Evolutionary conservation across 2,888 invertebrate genomes (phyloP).

Genomic region (Mantis religiosa): DNA sequence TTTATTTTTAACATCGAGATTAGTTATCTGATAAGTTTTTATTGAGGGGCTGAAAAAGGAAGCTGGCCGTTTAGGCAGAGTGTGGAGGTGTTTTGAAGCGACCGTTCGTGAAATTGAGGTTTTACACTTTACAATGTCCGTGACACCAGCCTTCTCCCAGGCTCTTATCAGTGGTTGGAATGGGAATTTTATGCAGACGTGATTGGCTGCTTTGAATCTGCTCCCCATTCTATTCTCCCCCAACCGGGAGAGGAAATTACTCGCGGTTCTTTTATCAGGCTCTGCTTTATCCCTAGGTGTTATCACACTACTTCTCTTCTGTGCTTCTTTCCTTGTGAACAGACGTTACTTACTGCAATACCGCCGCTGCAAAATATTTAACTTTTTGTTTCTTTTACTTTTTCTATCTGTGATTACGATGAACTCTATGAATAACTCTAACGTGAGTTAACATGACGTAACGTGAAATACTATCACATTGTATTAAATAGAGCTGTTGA

Average conservation of each 20-base stretch:
- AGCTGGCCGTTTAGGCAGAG: background rate
- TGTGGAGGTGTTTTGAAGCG: background rate
- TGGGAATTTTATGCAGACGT: slow-evolving; percentile 31
- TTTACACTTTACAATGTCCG: slow-evolving; percentile 8
- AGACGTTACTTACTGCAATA: background rate
- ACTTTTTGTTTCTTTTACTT: no score
- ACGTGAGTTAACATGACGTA: no score
- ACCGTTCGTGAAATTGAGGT: slow-evolving; percentile 5
- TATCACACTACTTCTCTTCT: background rate
- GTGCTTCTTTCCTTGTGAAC: background rate
- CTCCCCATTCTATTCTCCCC: slow-evolving; percentile 17
- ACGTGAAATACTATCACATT: no score
- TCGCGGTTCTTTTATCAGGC: background rate
- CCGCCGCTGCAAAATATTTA: no score
- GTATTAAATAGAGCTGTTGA: no score
- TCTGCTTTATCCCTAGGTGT: background rate
- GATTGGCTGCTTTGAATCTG: slow-evolving; percentile 30
- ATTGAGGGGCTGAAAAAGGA: background rate
- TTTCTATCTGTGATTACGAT: no score
- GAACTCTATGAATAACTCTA: no score
- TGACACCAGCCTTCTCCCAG: background rate
- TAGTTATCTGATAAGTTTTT: background rate
- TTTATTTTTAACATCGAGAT: no score
- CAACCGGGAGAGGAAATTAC: background rate
- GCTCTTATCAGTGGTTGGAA: slow-evolving; percentile 25